Conservation (phyloP, 2,888 invertebrate genomes). For the Pandemis cinnamomeana region DNA sequence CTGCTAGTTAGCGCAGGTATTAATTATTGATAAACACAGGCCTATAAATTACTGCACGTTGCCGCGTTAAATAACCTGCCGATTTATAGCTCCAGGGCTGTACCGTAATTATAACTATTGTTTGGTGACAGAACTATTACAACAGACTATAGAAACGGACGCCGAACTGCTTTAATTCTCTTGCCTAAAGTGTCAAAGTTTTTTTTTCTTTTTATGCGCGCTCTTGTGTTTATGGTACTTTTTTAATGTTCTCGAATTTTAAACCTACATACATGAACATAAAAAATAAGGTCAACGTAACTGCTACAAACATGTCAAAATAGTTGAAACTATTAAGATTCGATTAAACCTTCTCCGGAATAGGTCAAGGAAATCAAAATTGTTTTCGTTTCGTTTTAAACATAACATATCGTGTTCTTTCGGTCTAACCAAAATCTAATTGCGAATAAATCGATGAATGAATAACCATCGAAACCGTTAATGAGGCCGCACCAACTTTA, state of each 20-base stretch:
- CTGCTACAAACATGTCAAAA: too few species aligned
- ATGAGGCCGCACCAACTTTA: slow-evolving; percentile 24
- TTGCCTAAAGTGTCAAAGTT: background rate
- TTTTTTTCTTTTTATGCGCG: too few species aligned
- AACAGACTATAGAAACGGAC: background rate
- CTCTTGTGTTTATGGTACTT: too few species aligned
- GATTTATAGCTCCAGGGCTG: slow-evolving; percentile 22
- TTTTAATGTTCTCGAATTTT: too few species aligned
- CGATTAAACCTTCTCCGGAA: too few species aligned
- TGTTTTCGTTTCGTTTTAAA: too few species aligned
- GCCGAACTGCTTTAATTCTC: background rate
- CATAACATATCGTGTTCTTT: too few species aligned
- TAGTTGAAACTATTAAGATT: too few species aligned
- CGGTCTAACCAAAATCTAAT: background rate
- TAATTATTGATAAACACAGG: slow-evolving; percentile 39
- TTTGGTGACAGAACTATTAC: slow-evolving; percentile 28
- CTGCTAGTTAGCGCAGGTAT: slow-evolving; percentile 27
- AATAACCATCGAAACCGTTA: slow-evolving; percentile 6
- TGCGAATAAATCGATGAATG: background rate
- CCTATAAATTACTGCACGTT: slow-evolving; percentile 30
- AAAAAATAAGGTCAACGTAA: too few species aligned
- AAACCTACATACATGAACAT: too few species aligned
- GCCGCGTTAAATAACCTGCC: slow-evolving; percentile 33
- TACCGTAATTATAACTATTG: slow-evolving; percentile 29
- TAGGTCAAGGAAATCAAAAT: too few species aligned